A percentile compares a stretch with the other conserved stretches of the same genome.
Evolutionary conservation across 2,888 invertebrate species (phyloP).

Genomic region (Nasonovia ribisnigri): DNA sequence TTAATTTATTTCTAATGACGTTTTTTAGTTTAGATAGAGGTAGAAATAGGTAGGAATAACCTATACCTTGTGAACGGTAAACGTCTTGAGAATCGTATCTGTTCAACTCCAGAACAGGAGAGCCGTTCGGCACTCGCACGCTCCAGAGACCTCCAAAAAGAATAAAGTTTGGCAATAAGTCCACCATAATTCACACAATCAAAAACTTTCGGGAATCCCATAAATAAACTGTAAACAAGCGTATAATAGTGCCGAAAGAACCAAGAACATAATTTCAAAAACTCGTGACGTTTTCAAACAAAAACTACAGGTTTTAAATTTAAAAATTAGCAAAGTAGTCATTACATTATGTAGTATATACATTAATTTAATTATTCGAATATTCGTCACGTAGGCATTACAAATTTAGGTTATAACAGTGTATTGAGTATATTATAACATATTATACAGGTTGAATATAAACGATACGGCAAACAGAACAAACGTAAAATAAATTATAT

Average conservation of each 20-base stretch:
- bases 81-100: background rate
- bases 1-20: background rate
- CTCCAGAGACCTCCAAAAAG: background rate
- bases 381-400: background rate
- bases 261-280: conserved; percentile 57
- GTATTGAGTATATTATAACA: background rate
- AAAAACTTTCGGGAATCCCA: conserved; percentile 41
- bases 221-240: conserved; percentile 43
- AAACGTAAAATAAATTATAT: background rate
- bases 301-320: conserved; percentile 10
- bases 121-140: background rate
- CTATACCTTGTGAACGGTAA: background rate
- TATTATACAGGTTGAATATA: background rate
- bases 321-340: background rate
- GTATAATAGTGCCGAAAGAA: conserved; percentile 33
- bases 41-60: too few species aligned
- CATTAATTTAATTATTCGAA: background rate
- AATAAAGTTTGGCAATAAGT: conserved; percentile 60
- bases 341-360: too few species aligned
- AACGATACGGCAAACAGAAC: background rate
- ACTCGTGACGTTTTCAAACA: conserved; percentile 7
- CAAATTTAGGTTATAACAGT: background rate
- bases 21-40: background rate
- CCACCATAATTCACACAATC: conserved; percentile 46
- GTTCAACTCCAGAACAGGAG: background rate